phyloP scores from a whole-genome alignment of 53 echinoderm and acorn worm genomes.

The Arbacia lixula region DNA sequence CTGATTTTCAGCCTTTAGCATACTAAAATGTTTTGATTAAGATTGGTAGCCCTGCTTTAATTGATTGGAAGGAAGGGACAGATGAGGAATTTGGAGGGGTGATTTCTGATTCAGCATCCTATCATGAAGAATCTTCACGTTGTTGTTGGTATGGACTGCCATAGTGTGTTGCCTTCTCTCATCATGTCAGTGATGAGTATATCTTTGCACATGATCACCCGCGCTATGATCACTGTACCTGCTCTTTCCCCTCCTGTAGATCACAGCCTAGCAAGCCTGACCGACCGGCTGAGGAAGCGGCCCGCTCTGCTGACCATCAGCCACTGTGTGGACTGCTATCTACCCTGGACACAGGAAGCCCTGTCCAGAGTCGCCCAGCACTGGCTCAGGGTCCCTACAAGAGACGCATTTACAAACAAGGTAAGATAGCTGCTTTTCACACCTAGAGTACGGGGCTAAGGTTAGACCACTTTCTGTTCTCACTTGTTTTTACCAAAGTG shows the following conservation, averaged over 20 bases:
- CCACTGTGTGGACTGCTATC: constrained; percentile 90
- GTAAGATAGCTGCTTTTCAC: constrained; percentile 26
- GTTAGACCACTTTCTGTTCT: no score
- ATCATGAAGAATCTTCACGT: neutral
- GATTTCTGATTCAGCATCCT: no score
- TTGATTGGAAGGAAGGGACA: neutral
- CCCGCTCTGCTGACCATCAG: constrained; percentile 75
- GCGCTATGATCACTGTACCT: constrained; percentile 2
- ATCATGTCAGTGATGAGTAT: neutral
- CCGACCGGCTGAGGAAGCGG: constrained; percentile 62
- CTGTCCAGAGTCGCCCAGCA: constrained; percentile 80
- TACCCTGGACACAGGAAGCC: constrained; percentile 91
- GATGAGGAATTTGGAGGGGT: no score
- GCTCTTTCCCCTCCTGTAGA: constrained; percentile 25
- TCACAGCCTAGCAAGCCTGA: constrained; percentile 66
- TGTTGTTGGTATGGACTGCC: neutral
- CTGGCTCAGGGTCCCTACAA: constrained; percentile 86
- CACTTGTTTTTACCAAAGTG: no score
- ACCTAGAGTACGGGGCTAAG: no score
- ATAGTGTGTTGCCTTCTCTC: neutral
- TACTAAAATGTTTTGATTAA: neutral
- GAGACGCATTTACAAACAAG: constrained; percentile 72
- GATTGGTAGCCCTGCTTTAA: neutral
- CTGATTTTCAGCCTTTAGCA: no score
- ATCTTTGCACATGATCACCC: neutral